A percentile compares a stretch with the other conserved stretches of the same genome.
phyloP scores from a whole-genome alignment of 2,888 invertebrate species.

The Serripes groenlandicus region DNA sequence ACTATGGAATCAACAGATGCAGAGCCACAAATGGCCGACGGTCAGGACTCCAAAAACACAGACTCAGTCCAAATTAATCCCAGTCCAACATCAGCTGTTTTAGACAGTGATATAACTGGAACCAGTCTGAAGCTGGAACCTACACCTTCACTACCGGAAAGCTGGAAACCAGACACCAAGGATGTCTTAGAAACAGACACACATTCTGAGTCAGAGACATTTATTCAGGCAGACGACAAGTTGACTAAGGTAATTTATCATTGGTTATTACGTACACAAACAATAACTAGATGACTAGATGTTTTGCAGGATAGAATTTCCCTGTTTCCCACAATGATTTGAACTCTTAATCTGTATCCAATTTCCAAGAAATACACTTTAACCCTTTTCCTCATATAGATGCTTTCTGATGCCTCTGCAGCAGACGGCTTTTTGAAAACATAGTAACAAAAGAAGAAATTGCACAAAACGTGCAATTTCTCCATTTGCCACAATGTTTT shows the following conservation, averaged over 20 bases:
- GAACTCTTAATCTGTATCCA: too few species aligned
- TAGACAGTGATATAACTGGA: neutral
- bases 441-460: too few species aligned
- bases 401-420: too few species aligned
- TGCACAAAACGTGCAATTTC: too few species aligned
- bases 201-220: neutral
- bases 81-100: constrained; percentile 41
- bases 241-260: neutral
- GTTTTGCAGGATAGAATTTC: too few species aligned
- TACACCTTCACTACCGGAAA: constrained; percentile 50
- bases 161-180: constrained; percentile 48
- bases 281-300: too few species aligned
- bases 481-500: too few species aligned
- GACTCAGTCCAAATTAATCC: constrained; percentile 28
- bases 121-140: constrained; percentile 34
- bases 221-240: neutral
- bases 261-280: too few species aligned
- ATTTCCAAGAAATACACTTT: too few species aligned
- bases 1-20: neutral
- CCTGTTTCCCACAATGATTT: too few species aligned
- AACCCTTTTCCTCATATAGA: too few species aligned
- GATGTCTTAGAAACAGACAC: constrained; percentile 28
- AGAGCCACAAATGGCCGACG: neutral
- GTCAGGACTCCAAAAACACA: neutral
- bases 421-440: too few species aligned